Conservation (phyloP, 2,113 vertebrate species). For the Riparia riparia region DNA sequence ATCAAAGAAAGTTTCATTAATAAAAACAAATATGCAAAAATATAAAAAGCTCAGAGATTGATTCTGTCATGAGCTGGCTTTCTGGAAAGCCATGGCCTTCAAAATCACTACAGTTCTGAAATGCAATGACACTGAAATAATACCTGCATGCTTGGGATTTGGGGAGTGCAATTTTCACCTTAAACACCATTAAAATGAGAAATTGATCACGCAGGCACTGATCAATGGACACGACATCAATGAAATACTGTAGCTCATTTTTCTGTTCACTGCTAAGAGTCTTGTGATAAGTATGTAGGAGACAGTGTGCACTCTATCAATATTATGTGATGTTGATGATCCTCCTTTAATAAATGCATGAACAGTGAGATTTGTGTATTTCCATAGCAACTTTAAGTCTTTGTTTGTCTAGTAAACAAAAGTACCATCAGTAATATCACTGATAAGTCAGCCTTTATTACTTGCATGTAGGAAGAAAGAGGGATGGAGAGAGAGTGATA, state of each 20-base stretch:
- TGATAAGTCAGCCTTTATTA: neutral
- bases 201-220: neutral
- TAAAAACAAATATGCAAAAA: neutral
- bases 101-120: neutral
- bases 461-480: neutral
- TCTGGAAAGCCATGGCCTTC: neutral
- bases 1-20: neutral
- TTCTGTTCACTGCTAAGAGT: neutral
- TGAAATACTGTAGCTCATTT: neutral
- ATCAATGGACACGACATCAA: neutral
- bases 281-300: neutral
- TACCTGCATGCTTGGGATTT: neutral
- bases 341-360: slow-evolving; percentile 13
- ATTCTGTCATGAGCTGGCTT: neutral
- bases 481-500: neutral
- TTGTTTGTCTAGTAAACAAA: slow-evolving; percentile 24
- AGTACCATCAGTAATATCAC: neutral
- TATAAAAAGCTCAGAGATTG: neutral
- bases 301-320: neutral
- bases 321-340: neutral
- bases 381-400: slow-evolving; percentile 34
- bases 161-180: neutral
- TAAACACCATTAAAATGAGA: neutral
- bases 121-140: neutral
- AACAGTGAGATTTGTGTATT: slow-evolving; percentile 21